Base-by-base conservation (phyloP, 2,888 invertebrate genomes). In the Ichneumoninae sp. region DNA sequence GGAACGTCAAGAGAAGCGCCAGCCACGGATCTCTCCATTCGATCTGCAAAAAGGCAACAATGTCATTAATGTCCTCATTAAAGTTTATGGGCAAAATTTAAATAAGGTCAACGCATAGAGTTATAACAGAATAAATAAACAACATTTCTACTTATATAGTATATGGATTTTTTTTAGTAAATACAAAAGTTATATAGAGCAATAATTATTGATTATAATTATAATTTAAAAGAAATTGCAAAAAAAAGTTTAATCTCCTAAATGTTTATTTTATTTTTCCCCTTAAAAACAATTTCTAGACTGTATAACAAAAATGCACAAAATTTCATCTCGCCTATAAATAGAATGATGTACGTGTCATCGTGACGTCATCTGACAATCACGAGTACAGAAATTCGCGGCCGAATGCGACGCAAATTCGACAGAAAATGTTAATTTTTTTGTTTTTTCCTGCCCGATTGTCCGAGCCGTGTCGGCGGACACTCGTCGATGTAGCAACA, bases 1-100 rank as follows among this genome's bases (percentile, higher is more conserved):
- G 98, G 92, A 97, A 96, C 63, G 96, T 94, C 87, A 98, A 94
- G 16, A 98, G 94, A 19, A 96, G 96, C 85, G 97, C 96, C 16
- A 98, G 95, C 97, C 98, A 98, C 6, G 98, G 98, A 93, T 98
- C 98, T 89, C 95, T 95, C 98, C 98, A 98, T 92, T 98, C 98
- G 93, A 98, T 97, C 98, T 97, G 95, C 91, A 95, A 95, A 57
- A n/a, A 70, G 16, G 2, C 22, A 36, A 19, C 52, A 54, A 5
- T 60, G 7, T 50, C 7, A 50, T 70, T 52, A 0, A 52, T 26
- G 50, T 22, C 10, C 47, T 71, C 16, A n/a, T 71, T n/a, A 71
- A 33, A 4, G 19, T 1, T 26, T 16, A 47, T 3, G 22, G 6
- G 50, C 26, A 22, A 57, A 7, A 52, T 22, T 7, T 33, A 1